Evolutionary conservation across 1,140 invertebrate genomes (phyloP).

Genomic region (Procambarus virginalis): DNA sequence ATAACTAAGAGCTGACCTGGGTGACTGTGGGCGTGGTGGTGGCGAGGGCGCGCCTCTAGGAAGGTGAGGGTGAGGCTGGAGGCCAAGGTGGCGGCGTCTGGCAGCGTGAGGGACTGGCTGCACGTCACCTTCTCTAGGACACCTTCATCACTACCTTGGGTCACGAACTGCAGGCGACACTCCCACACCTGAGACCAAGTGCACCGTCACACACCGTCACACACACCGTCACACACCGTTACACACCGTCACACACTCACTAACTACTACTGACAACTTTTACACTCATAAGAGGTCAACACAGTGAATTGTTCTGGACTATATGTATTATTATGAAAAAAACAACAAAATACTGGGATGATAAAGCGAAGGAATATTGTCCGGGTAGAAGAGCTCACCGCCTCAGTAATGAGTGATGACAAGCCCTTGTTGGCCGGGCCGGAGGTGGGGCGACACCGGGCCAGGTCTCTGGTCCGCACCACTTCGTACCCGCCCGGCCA

Average conservation of each 20-base stretch:
- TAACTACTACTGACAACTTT: no score
- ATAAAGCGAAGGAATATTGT: not conserved
- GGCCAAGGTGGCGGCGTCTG: not conserved
- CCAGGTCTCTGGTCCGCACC: not conserved
- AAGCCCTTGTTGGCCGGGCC: not conserved
- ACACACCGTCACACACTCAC: no score
- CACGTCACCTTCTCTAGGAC: not conserved
- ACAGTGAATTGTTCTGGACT: not conserved
- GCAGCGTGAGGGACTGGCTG: not conserved
- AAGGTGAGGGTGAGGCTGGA: not conserved
- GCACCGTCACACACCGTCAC: no score
- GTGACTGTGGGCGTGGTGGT: not conserved
- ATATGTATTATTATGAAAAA: not conserved
- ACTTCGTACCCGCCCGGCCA: not conserved
- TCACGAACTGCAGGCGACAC: not conserved
- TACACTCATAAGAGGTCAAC: not conserved
- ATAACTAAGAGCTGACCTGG: no score
- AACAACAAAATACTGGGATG: not conserved
- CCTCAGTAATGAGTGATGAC: not conserved
- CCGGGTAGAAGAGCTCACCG: not conserved
- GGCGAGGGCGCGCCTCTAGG: not conserved
- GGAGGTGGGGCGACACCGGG: not conserved
- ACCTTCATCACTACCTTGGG: not conserved
- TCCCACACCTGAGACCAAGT: not conserved
- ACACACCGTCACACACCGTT: no score